Base-by-base conservation (phyloP, 2,888 invertebrate species). In the Molanna angustata region DNA sequence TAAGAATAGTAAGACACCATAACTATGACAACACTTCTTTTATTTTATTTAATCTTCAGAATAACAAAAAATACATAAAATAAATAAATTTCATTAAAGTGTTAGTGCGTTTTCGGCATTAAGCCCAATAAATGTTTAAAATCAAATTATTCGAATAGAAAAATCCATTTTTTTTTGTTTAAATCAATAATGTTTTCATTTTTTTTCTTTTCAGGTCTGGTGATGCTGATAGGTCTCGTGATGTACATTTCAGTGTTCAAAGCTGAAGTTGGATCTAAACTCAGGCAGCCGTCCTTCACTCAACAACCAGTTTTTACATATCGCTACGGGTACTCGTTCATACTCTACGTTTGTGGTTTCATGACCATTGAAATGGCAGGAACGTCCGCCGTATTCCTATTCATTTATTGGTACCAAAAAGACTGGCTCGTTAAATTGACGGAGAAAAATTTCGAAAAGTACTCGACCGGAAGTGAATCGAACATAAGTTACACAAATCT, bases 221-320 rank as follows among this genome's bases (percentile, higher is more conserved):
- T 92, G 61, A 91, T 94, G 89, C 81, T 94, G 63, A 88, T 90
- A 62, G 94, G 92, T 43, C 83, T 94, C 69, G 90, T 94, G 65
- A 90, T 93, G 80, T 94, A 93, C 80, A 92, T 94, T 76, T 92
- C 93, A 51, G 86, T 91, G 65, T 87, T 94, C 69, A 94, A 94
- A 72, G 87, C 92, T 7, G 93, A 94, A 80, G 83, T 94, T 40
- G 92, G 92, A 39, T 86, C 87, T 65, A 94, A 94, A 71, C 76
- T 94, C 54, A 81, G 90, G 56, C 86, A 92, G 54, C 83, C 86
- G 66, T 88, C 90, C 16, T 80, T 86, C 46, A 82, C 88, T 54
- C 84, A 88, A 65, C 85, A 86, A 33, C 86, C 92, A 1, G 77
- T 85, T 48, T 90, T 93, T 78, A 88, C 86, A 52, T 92, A 91